Conservation (phyloP, 2,797 vertebrate genomes). For the Pelodytes ibericus region DNA sequence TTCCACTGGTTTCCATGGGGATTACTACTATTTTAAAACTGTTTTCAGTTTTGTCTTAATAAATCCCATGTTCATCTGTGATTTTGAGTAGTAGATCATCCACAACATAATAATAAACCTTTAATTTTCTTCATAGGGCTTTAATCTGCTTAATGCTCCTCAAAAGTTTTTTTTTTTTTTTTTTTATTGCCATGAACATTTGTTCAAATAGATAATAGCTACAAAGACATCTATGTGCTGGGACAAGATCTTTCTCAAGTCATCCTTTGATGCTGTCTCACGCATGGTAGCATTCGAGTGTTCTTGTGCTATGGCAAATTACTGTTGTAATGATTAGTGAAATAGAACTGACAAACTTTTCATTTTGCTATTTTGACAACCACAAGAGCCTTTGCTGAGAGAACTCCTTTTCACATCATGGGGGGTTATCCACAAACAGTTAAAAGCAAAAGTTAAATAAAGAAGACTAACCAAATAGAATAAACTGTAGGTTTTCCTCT, state of each 20-base stretch:
- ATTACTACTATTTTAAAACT: no score
- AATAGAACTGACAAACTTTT: conserved; percentile 71
- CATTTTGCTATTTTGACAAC: conserved; percentile 81
- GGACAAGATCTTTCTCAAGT: conserved; percentile 38
- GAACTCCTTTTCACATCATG: conserved; percentile 14
- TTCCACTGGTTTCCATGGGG: no score
- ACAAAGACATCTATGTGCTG: conserved; percentile 34
- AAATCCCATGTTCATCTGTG: no score
- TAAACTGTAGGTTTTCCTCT: conserved; percentile 74
- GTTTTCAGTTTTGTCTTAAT: no score
- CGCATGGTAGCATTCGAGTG: conserved; percentile 50
- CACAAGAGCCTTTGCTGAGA: conserved; percentile 71
- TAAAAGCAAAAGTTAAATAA: conserved; percentile 65
- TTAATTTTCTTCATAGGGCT: no score
- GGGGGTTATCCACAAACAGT: conserved; percentile 61
- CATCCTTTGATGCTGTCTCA: conserved; percentile 30
- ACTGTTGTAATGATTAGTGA: conserved; percentile 79
- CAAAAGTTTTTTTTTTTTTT: no score
- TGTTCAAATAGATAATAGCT: conserved; percentile 49
- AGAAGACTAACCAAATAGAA: conserved; percentile 73
- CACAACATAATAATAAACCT: no score
- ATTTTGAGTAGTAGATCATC: no score
- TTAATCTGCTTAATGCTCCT: no score
- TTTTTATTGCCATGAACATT: not conserved
- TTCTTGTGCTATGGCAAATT: conserved; percentile 75